Percentiles rank a stretch among this genome's conserved stretches.
phyloP scores from a whole-genome alignment of 2,113 vertebrate genomes.

The Cisticola juncidis region DNA sequence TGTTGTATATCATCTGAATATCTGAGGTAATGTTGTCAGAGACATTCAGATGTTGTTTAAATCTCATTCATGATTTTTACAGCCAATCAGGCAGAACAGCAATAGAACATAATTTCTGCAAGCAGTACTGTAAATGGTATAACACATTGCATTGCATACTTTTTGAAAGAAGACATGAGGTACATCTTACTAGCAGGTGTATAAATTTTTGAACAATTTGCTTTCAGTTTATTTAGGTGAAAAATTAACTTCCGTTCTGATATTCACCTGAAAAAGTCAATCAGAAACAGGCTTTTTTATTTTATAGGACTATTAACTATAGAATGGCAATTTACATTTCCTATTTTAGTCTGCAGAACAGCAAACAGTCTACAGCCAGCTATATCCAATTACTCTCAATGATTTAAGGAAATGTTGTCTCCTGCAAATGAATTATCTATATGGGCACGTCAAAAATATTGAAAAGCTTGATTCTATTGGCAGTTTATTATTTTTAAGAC shows the following conservation, averaged over 20 bases:
- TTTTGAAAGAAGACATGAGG: background rate
- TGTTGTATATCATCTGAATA: background rate
- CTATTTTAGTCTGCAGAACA: background rate
- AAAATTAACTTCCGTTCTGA: background rate
- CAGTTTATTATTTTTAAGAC: background rate
- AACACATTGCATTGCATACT: background rate
- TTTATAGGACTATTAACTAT: background rate
- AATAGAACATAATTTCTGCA: background rate
- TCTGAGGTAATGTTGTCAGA: constrained; percentile 1
- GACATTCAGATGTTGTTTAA: background rate
- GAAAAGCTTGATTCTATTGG: background rate
- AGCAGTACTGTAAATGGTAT: background rate
- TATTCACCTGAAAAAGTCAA: background rate
- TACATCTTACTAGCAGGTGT: background rate
- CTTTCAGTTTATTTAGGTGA: background rate
- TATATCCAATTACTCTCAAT: background rate
- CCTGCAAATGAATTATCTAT: background rate
- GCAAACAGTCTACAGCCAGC: background rate
- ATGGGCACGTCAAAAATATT: background rate
- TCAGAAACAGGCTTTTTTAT: background rate
- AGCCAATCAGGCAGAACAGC: background rate
- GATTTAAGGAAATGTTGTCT: background rate
- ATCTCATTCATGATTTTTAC: background rate
- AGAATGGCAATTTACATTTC: background rate
- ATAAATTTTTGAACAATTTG: background rate